A percentile compares a stretch with the other conserved stretches of the same genome.
phyloP scores from a whole-genome alignment of 2,797 vertebrate genomes.

The Gymnoscopelus microlampas region DNA sequence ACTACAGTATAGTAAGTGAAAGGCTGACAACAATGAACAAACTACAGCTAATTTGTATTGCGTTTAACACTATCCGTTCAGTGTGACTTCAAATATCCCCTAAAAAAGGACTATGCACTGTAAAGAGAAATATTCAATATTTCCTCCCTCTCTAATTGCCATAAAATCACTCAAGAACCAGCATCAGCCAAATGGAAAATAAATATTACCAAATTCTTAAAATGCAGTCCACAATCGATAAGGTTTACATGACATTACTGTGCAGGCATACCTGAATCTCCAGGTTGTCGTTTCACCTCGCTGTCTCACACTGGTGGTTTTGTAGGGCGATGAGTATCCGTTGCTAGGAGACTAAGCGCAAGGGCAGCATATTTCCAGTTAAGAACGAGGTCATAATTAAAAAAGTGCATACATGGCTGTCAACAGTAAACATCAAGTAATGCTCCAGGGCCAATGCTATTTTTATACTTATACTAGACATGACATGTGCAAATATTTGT shows the following conservation, averaged over 20 bases:
- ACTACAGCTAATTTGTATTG: slow-evolving; percentile 17
- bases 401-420: background rate
- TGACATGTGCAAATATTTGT: background rate
- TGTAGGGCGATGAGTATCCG: slow-evolving; percentile 55
- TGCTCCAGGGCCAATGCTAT: background rate
- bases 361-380: slow-evolving; percentile 15
- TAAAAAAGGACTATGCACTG: slow-evolving; percentile 22
- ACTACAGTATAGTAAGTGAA: slow-evolving; percentile 36
- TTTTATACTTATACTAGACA: slow-evolving; percentile 3
- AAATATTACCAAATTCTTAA: background rate
- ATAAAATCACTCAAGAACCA: no score
- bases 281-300: slow-evolving; percentile 40
- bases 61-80: slow-evolving; percentile 10
- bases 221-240: no score
- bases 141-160: background rate
- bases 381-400: slow-evolving; percentile 17
- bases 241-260: slow-evolving; percentile 1
- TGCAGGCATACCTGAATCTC: slow-evolving; percentile 44
- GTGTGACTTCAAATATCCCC: background rate
- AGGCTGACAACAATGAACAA: slow-evolving; percentile 33
- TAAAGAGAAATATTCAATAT: slow-evolving; percentile 11
- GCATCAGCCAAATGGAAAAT: background rate
- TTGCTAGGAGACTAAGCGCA: slow-evolving; percentile 65
- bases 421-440: background rate
- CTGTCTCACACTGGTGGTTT: slow-evolving; percentile 21